These are phyloP conservation scores for Philonicus albiceps DNA, from an alignment of 2,888 invertebrate genomes.

Conservation along the genomic window DNA sequence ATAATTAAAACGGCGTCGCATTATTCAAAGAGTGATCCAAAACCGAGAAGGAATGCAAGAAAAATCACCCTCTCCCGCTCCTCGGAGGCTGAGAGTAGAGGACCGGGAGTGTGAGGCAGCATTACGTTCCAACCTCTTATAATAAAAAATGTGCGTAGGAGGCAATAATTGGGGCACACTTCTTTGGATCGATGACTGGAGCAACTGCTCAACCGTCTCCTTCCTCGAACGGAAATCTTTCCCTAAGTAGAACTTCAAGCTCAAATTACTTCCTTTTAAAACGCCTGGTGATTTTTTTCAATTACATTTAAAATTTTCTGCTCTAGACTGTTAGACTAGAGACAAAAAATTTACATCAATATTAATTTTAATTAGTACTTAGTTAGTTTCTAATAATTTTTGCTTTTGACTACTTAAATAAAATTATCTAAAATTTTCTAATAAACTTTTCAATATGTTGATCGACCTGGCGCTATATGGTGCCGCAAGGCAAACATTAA, in stretches of 20 bases:
- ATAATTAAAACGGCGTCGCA: neutral
- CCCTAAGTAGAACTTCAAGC: neutral
- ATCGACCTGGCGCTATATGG: neutral
- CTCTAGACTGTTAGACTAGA: neutral
- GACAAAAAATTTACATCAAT: neutral
- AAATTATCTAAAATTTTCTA: neutral
- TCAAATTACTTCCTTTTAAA: slow-evolving; percentile 10
- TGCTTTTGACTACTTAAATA: neutral
- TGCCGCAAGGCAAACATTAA: neutral
- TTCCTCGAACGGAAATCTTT: neutral
- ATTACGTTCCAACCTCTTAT: neutral
- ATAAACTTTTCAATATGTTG: neutral
- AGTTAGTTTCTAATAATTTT: neutral
- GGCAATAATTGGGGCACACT: neutral
- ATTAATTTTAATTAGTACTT: too few species aligned
- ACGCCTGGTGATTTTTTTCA: neutral
- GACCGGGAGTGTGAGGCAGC: neutral
- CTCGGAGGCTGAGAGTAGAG: neutral
- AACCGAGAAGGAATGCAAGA: neutral
- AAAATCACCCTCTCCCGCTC: neutral
- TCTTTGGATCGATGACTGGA: neutral
- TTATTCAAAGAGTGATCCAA: neutral
- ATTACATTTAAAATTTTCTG: neutral
- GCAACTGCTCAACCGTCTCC: neutral
- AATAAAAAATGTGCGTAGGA: neutral